Evolutionary conservation across 2,797 vertebrate genomes (phyloP).

Genomic region (Crypturellus tataupa): DNA sequence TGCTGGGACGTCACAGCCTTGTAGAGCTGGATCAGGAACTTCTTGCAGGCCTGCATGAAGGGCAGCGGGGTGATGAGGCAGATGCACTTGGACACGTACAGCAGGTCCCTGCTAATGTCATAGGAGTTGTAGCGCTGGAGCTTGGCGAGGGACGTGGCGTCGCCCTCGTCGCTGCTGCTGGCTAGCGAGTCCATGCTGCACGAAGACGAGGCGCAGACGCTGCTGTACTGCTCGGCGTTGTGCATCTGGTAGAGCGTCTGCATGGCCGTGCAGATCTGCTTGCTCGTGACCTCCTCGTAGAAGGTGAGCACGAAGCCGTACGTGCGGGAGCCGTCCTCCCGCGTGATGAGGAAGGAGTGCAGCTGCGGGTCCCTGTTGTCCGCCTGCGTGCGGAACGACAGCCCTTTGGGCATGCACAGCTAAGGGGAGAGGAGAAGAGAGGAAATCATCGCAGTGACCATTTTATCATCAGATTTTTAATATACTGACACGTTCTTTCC

Average conservation of each 20-base stretch:
- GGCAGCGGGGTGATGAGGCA: conserved; percentile 95
- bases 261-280: conserved; percentile 95
- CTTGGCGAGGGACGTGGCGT: conserved; percentile 80
- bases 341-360: conserved; percentile 93
- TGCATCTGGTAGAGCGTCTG: conserved; percentile 98
- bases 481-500: background rate
- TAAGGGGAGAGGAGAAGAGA: conserved; percentile 62
- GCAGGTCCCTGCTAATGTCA: conserved; percentile 89
- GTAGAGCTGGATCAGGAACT: conserved; percentile 93
- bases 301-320: conserved; percentile 97
- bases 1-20: conserved; percentile 89
- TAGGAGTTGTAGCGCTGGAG: conserved; percentile 87
- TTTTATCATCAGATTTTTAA: background rate
- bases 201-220: conserved; percentile 86
- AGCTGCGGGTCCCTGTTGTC: conserved; percentile 90
- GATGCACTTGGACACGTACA: conserved; percentile 95
- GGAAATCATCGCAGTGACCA: background rate
- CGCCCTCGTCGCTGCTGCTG: conserved; percentile 91
- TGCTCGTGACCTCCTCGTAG: conserved; percentile 94
- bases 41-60: conserved; percentile 94
- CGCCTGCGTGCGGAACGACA: conserved; percentile 92
- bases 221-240: conserved; percentile 90
- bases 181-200: conserved; percentile 96
- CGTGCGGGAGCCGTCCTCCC: conserved; percentile 91
- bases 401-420: conserved; percentile 97